Base-by-base conservation (phyloP, 2,888 invertebrate species). In the Cerceris ruficornis region DNA sequence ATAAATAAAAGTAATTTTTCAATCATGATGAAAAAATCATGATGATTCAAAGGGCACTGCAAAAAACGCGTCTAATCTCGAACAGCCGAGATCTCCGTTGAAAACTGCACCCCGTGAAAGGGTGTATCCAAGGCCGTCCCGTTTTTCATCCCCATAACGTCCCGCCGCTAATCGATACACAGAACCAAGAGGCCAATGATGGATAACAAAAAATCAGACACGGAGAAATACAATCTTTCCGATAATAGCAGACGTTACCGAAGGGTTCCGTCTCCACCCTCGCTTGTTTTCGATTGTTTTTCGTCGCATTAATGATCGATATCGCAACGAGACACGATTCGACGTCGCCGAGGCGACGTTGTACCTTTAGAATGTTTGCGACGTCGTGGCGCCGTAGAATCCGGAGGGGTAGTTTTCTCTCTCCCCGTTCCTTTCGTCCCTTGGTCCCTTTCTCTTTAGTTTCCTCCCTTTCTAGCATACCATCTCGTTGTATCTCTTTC, bases 311-410 rank as follows among this genome's bases (percentile, higher is more conserved):
- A 87, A 86, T 86, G 86, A 80, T 87, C 80, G 82, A 84, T 82
- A 78, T 72, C 73, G 79, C 69, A 66, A 75, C 73, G 79, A 75
- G 74, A 69, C 75, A 77, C 67, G 78, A 57, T 75, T 77, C 79
- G 75, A 80, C 77, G 86, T 83, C 75, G 74, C 59, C 75, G 68
- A 14, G 72, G 52, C 69, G 81, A 77, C 73, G 66, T 69, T 76
- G 57, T 80, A 80, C 77, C 80, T 69, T 71, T 69, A 73, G 78
- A 81, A 70, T 70, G 82, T 78, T 82, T 72, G 88, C 88, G 88
- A 87, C 88, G 80, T 57, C 77, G 73, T 66, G 88, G 86, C 88
- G 88, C 88, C 88, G 69, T 77, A 81, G 78, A 81, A 81, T 85
- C 82, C 84, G 79, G 58, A 71, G 76, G 86, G 81, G 77, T 78